Evolutionary conservation across 2,113 vertebrate species (phyloP).

Genomic region (Cnemophilus loriae): DNA sequence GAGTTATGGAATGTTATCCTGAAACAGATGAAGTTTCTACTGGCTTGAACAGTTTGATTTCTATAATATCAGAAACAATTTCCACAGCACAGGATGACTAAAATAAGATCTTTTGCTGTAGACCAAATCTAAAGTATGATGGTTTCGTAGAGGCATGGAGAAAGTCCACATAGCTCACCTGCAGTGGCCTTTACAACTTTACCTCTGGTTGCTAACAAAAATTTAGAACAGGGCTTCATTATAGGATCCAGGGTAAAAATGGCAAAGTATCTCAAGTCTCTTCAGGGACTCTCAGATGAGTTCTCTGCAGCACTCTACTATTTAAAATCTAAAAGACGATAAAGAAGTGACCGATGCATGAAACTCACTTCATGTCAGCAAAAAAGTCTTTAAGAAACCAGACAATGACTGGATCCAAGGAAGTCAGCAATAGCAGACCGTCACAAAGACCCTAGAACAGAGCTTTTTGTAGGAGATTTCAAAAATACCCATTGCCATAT

Average conservation of each 20-base stretch:
- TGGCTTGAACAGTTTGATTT: not conserved
- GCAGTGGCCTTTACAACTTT: not conserved
- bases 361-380: not conserved
- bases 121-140: not conserved
- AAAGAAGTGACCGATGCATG: not conserved
- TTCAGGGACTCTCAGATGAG: not conserved
- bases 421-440: not conserved
- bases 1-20: not conserved
- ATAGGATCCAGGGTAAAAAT: not conserved
- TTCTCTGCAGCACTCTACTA: not conserved
- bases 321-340: not conserved
- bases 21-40: not conserved
- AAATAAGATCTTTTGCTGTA: not conserved
- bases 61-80: not conserved
- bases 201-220: not conserved
- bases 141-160: not conserved
- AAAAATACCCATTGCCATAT: not conserved
- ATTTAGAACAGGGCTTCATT: not conserved
- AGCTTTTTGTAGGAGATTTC: not conserved
- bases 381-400: not conserved
- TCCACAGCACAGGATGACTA: not conserved
- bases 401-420: not conserved
- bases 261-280: not conserved
- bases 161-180: not conserved
- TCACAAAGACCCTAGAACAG: not conserved